These are phyloP conservation scores for Hemiscyllium ocellatum DNA, from an alignment of 2,113 vertebrate genomes.

Conservation along the genomic window DNA sequence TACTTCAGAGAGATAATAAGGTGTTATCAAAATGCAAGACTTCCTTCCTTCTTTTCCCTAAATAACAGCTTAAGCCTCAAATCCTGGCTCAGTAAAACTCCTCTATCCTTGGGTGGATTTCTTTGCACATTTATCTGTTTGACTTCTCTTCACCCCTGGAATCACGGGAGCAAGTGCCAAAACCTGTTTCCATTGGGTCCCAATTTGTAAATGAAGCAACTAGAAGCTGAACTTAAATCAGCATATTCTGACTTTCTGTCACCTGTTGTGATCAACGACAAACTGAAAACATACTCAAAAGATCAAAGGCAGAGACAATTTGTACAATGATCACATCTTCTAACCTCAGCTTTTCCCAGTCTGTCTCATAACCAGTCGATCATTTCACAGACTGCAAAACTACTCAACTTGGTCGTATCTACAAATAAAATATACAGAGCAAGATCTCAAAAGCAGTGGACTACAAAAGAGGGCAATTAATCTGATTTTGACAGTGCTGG, in stretches of 20 bases:
- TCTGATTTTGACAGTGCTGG: not conserved
- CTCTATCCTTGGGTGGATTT: not conserved
- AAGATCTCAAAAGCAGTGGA: not conserved
- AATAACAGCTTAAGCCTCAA: not conserved
- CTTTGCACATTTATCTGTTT: not conserved
- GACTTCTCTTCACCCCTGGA: not conserved
- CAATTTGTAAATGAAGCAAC: not conserved
- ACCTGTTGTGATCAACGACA: not conserved
- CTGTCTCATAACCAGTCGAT: not conserved
- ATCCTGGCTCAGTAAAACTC: not conserved
- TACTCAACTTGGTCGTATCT: not conserved
- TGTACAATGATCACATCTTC: not conserved
- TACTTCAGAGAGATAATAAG: not conserved
- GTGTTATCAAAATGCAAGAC: not conserved
- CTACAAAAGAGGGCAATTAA: not conserved
- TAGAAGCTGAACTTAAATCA: not conserved
- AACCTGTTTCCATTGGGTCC: not conserved
- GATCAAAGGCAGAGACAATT: not conserved
- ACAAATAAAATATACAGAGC: not conserved
- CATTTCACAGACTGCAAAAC: not conserved
- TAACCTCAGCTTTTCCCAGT: not conserved
- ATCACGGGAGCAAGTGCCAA: not conserved
- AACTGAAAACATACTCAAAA: not conserved
- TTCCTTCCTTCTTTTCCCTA: not conserved
- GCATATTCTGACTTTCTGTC: not conserved